Evolutionary conservation across 2,797 vertebrate species (phyloP), one percentile per base, ranked within the genome.

Genomic region (Enoplosus armatus): DNA sequence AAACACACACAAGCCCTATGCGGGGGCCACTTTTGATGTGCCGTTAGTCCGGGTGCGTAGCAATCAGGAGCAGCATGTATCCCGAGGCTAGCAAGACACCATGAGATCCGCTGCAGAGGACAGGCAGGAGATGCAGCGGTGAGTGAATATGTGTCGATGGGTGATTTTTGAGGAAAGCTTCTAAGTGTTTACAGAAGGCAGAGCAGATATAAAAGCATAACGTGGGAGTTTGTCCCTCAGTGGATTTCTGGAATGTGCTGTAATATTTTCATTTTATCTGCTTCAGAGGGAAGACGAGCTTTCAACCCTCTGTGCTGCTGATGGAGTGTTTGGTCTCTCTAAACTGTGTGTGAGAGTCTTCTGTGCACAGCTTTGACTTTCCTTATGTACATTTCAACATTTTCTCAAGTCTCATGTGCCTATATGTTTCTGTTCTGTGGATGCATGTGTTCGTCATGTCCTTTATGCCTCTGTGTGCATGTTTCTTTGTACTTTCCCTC

Each of bases 211-310:
- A 79, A 92, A 92, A 92, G 89, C 83, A 67, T 18, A 79, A 86
- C 53, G 86, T 92, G 90, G 89, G 89, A 85, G 88, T 89, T 83
- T 79, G 89, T 89, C 87, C 90, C 90, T 89, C 86, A 33, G 85
- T 87, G 85, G 87, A 89, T 87, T 91, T 88, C 72, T 77, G 51
- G 69, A 90, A 90, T 51, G 71, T 78, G 79, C 85, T 72, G 72
- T 89, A 75, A 85, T 89, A 85, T 90, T 90, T 87, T 77, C 56
- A 86, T 90, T 90, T 89, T 43, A 92, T 91, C 77, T 85, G 70
- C 83, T 89, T 89, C 83, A 88, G 83, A 91, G 66, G 62, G 72
- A 86, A 84, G 80, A 85, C 26, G 48, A 75, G 83, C 90, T 89
- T 84, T 86, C 87, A 88, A 85, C 78, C 72, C 75, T 65, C 67